These are phyloP conservation scores for Poeciliopsis turneri DNA, from an alignment of 2,797 vertebrate species.

Conservation along the genomic window DNA sequence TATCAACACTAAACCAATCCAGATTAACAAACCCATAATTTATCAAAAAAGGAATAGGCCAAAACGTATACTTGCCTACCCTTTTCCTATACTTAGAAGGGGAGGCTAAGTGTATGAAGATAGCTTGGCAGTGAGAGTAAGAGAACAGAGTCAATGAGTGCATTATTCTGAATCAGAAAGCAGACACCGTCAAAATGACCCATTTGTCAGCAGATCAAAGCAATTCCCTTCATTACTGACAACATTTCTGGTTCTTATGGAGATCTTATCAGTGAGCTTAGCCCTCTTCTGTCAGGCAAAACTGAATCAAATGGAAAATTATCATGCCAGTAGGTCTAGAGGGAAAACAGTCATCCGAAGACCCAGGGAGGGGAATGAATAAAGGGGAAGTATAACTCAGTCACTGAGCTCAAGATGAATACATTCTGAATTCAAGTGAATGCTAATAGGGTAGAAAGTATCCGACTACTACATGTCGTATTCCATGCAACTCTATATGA, in stretches of 20 bases:
- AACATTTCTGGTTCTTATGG: slow-evolving; percentile 79
- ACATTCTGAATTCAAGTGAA: slow-evolving; percentile 51
- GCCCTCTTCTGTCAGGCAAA: slow-evolving; percentile 74
- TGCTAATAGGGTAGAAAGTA: slow-evolving; percentile 44
- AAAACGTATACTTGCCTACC: too few species aligned
- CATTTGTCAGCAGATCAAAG: slow-evolving; percentile 83
- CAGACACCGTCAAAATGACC: slow-evolving; percentile 79
- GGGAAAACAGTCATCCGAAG: slow-evolving; percentile 62
- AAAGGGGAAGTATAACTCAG: slow-evolving; percentile 43
- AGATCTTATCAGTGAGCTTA: slow-evolving; percentile 79
- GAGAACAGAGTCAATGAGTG: slow-evolving; percentile 48
- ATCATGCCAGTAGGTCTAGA: slow-evolving; percentile 65
- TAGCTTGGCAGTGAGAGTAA: neutral
- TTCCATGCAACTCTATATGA: neutral
- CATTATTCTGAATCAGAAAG: slow-evolving; percentile 68
- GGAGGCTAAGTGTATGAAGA: too few species aligned
- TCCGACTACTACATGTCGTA: slow-evolving; percentile 6
- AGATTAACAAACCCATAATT: too few species aligned
- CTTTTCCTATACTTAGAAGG: too few species aligned
- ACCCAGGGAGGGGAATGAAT: slow-evolving; percentile 57
- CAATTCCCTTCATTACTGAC: slow-evolving; percentile 82
- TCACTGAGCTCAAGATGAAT: slow-evolving; percentile 43
- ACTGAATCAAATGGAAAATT: slow-evolving; percentile 77
- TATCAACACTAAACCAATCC: too few species aligned
- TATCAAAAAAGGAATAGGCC: too few species aligned